phyloP scores from a whole-genome alignment of 2,797 vertebrate genomes.

The Chrysocyon brachyurus region DNA sequence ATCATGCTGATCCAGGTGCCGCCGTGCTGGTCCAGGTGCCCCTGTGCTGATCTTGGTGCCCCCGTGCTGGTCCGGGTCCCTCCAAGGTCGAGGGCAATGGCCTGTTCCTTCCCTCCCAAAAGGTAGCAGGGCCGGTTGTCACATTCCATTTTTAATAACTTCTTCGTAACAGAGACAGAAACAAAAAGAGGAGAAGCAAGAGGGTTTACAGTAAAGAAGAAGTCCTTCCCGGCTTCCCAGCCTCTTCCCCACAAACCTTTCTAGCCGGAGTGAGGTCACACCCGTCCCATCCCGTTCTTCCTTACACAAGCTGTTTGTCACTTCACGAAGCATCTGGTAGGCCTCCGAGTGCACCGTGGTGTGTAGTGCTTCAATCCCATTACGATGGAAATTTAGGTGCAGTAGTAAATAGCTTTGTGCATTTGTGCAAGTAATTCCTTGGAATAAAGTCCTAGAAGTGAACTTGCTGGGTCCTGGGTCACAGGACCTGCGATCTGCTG shows the following conservation, averaged over 20 bases:
- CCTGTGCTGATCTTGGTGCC: too few relatives aligned
- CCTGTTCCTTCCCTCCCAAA: not conserved
- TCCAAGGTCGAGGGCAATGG: accelerated
- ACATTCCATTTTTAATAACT: slow-evolving; percentile 4
- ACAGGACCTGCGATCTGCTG: not conserved
- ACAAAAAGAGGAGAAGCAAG: not conserved
- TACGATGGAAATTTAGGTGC: not conserved
- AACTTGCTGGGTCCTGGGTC: not conserved
- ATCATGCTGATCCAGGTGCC: too few relatives aligned
- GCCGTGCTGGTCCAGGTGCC: too few relatives aligned
- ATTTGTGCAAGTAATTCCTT: not conserved
- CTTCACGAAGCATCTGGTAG: not conserved
- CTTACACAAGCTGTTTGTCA: not conserved
- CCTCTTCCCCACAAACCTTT: not conserved
- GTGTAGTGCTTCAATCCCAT: not conserved
- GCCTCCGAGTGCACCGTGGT: too few relatives aligned
- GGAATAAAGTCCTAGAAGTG: not conserved
- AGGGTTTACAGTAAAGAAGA: not conserved
- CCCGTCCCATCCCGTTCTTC: accelerated
- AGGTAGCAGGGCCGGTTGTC: not conserved
- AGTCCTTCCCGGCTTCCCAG: not conserved
- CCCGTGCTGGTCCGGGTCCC: not conserved
- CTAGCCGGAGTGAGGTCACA: accelerated
- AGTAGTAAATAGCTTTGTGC: not conserved
- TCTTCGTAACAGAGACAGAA: slow-evolving; percentile 5